Evolutionary conservation across 1,140 invertebrate genomes (phyloP).

Genomic region (Homarus americanus): DNA sequence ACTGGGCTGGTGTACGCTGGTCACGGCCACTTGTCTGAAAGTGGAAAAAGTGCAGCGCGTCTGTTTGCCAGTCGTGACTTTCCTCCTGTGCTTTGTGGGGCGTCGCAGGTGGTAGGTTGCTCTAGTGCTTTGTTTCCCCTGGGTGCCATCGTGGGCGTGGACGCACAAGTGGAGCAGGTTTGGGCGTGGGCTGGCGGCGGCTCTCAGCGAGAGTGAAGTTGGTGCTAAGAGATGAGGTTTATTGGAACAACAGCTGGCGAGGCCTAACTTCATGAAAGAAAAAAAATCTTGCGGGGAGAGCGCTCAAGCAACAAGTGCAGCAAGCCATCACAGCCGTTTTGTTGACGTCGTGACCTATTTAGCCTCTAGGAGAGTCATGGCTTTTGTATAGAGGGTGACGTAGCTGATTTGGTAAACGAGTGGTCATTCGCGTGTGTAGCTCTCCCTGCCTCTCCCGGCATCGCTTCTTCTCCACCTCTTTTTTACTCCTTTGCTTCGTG

Average conservation of each 20-base stretch:
- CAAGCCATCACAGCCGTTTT: conserved; percentile 6
- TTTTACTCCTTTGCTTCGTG: neutral
- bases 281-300: neutral
- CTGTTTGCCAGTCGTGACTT: conserved; percentile 43
- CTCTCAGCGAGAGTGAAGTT: neutral
- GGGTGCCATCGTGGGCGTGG: neutral
- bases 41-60: conserved; percentile 39
- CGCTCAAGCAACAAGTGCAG: neutral
- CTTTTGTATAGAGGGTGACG: conserved; percentile 19
- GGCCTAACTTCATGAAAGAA: too few relatives aligned
- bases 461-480: neutral
- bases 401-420: neutral
- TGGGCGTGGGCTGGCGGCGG: neutral
- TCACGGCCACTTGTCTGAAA: conserved; percentile 50
- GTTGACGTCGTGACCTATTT: conserved; percentile 43
- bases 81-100: conserved; percentile 12
- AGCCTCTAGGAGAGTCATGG: conserved; percentile 26
- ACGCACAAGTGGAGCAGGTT: neutral
- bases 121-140: neutral
- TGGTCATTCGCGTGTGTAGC: conserved; percentile 13
- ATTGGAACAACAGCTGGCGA: too few relatives aligned
- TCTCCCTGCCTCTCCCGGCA: neutral
- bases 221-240: neutral
- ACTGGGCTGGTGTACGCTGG: conserved; percentile 24
- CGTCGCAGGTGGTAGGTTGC: neutral